Evolutionary conservation across 1,140 invertebrate species (phyloP).

Genomic region (Lethrus apterus): DNA sequence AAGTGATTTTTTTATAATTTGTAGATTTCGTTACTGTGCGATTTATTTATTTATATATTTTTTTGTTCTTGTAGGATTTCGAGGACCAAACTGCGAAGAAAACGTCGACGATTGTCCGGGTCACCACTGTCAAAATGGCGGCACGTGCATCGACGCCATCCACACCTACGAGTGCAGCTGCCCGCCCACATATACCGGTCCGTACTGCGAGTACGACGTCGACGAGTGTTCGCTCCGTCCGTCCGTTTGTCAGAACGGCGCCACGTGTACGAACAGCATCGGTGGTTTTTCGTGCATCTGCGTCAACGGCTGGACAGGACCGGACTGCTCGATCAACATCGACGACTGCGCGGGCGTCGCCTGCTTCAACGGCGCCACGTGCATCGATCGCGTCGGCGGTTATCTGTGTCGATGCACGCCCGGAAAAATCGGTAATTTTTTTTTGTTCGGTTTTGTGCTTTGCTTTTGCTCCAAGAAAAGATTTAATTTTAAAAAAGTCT

Average conservation of each 20-base stretch:
- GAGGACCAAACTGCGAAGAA: constrained; percentile 79
- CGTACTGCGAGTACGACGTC: constrained; percentile 72
- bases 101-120: constrained; percentile 87
- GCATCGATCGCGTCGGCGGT: constrained; percentile 87
- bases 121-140: constrained; percentile 84
- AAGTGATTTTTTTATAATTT: neutral
- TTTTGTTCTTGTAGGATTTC: constrained; percentile 64
- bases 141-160: constrained; percentile 79
- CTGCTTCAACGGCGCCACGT: constrained; percentile 95
- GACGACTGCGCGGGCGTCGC: constrained; percentile 88
- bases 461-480: too few relatives aligned
- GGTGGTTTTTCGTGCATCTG: constrained; percentile 93
- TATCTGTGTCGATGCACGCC: constrained; percentile 93
- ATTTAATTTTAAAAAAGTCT: too few relatives aligned
- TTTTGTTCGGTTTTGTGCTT: too few relatives aligned
- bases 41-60: constrained; percentile 12
- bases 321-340: constrained; percentile 86
- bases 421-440: constrained; percentile 79
- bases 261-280: constrained; percentile 85
- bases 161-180: constrained; percentile 84
- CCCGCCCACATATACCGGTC: constrained; percentile 77
- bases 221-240: constrained; percentile 74
- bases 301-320: constrained; percentile 89
- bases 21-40: neutral
- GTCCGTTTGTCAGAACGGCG: constrained; percentile 86